phyloP scores from a whole-genome alignment of 2,888 invertebrate species.

The Operophtera brumata region DNA sequence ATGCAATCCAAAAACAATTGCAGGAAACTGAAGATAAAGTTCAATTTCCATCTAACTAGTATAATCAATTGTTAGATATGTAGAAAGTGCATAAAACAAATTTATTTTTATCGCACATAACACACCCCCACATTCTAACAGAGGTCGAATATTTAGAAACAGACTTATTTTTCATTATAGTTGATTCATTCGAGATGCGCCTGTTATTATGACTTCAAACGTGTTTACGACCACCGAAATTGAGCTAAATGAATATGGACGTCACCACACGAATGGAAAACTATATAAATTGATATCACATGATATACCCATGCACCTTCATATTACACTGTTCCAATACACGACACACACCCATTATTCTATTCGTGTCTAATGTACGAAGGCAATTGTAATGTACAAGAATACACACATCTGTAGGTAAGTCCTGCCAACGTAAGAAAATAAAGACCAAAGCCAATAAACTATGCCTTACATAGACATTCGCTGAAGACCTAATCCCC shows the following conservation, averaged over 20 bases:
- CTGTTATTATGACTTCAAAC: conserved; percentile 12
- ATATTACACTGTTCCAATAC: conserved; percentile 1
- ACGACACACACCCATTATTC: conserved; percentile 14
- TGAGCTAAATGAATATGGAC: conserved; percentile 50
- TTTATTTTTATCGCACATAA: not conserved
- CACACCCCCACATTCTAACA: conserved; percentile 7
- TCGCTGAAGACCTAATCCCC: too few relatives aligned
- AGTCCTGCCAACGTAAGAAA: not conserved
- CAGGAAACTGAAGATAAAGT: not conserved
- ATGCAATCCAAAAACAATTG: conserved; percentile 4
- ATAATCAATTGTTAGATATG: not conserved
- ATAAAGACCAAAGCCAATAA: conserved; percentile 1
- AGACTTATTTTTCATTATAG: not conserved
- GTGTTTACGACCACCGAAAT: conserved; percentile 39
- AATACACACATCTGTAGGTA: conserved; percentile 7
- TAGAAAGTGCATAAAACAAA: not conserved
- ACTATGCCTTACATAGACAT: too few relatives aligned
- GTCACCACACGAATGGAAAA: conserved; percentile 39
- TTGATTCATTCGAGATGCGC: conserved; percentile 10
- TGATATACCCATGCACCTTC: conserved; percentile 25
- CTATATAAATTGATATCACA: conserved; percentile 45
- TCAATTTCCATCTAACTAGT: too few relatives aligned
- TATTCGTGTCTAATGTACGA: conserved; percentile 3
- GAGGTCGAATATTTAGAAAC: conserved; percentile 22
- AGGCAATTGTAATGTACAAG: not conserved